These are phyloP conservation scores for Prosapia bicincta DNA, from an alignment of 2,888 invertebrate genomes.

Conservation along the genomic window DNA sequence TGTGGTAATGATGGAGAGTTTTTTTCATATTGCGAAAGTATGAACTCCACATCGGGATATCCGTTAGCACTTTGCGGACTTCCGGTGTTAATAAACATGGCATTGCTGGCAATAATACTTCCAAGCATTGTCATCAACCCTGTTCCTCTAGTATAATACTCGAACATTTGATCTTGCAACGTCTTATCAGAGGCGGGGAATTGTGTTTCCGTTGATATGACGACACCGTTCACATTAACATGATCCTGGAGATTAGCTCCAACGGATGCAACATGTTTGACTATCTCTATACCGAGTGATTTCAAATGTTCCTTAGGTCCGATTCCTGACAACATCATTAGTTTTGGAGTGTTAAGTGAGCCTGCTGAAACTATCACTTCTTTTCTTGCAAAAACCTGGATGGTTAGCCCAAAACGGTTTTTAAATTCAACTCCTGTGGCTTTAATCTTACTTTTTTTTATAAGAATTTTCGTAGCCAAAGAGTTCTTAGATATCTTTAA, in stretches of 20 bases:
- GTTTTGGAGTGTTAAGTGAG: conserved; percentile 73
- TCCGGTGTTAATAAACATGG: conserved; percentile 44
- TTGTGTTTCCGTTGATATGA: conserved; percentile 19
- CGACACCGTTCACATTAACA: conserved; percentile 21
- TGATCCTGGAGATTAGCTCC: conserved; percentile 55
- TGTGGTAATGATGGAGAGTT: conserved; percentile 38
- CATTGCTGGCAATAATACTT: conserved; percentile 46
- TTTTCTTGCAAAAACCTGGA: conserved; percentile 53
- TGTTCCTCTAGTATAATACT: background rate
- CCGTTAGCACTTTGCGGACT: background rate
- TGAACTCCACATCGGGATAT: conserved; percentile 42
- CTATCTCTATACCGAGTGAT: conserved; percentile 51
- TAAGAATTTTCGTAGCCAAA: conserved; percentile 54
- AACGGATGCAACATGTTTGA: conserved; percentile 54
- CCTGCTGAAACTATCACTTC: conserved; percentile 74
- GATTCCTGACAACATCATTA: conserved; percentile 77
- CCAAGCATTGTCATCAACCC: conserved; percentile 46
- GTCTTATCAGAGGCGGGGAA: conserved; percentile 41
- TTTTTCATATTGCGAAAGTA: conserved; percentile 40
- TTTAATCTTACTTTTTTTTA: conserved; percentile 49
- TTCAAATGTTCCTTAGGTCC: conserved; percentile 57
- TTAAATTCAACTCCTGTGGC: conserved; percentile 57
- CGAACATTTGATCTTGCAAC: conserved; percentile 41
- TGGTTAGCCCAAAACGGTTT: conserved; percentile 47
- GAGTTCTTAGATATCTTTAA: conserved; percentile 55